Evolutionary conservation across 2,888 invertebrate genomes (phyloP).

Genomic region (Elysia crispata): DNA sequence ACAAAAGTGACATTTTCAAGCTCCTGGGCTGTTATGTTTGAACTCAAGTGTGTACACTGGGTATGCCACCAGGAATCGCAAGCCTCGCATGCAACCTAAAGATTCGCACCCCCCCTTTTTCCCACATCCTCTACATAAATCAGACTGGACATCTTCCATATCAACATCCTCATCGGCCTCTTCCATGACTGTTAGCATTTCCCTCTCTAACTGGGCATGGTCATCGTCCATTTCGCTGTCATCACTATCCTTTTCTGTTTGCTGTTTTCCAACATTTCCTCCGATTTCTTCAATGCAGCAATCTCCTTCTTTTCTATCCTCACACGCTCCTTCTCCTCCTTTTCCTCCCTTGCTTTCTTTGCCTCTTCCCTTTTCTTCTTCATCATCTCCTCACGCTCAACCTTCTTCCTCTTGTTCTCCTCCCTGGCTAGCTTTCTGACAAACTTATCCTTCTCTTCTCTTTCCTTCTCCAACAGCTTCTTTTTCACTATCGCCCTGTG

Average conservation of each 20-base stretch:
- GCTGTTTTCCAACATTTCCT: not conserved
- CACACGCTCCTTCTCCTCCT: not conserved
- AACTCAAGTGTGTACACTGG: not conserved
- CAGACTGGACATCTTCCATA: not conserved
- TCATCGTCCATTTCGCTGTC: not conserved
- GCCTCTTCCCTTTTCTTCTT: not conserved
- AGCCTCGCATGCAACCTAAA: not conserved
- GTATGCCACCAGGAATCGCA: constrained; percentile 15
- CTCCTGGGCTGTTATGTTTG: not conserved
- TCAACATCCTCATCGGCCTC: not conserved
- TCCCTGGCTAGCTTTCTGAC: not conserved
- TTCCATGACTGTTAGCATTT: too few relatives aligned
- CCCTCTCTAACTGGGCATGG: not conserved
- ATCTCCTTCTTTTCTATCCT: not conserved
- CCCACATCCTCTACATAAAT: not conserved
- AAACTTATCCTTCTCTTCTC: not conserved
- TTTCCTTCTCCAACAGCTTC: not conserved
- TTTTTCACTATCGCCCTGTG: not conserved
- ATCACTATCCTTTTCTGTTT: not conserved
- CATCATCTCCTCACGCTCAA: not conserved
- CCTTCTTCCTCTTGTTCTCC: not conserved
- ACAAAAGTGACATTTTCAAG: not conserved
- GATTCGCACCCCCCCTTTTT: not conserved
- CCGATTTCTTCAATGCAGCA: not conserved
- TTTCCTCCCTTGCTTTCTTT: not conserved